phyloP scores from a whole-genome alignment of 2,797 vertebrate genomes.

The Gymnodraco acuticeps region DNA sequence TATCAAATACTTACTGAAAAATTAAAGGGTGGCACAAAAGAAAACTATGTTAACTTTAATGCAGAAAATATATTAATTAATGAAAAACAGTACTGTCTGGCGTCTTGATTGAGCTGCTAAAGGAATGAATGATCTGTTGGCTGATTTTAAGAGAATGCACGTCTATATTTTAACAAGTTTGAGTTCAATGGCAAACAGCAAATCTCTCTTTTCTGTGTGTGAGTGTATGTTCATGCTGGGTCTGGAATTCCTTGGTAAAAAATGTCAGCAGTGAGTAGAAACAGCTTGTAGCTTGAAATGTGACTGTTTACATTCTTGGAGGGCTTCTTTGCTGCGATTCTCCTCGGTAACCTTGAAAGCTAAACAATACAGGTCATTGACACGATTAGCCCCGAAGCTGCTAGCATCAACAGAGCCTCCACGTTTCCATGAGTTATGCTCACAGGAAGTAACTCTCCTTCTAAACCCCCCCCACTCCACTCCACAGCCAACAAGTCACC shows the following conservation, averaged over 20 bases:
- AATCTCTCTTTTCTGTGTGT: slow-evolving; percentile 40
- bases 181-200: slow-evolving; percentile 37
- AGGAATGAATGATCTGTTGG: slow-evolving; percentile 27
- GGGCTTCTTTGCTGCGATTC: slow-evolving; percentile 67
- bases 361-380: slow-evolving; percentile 79
- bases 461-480: slow-evolving; percentile 26
- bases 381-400: slow-evolving; percentile 69
- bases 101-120: slow-evolving; percentile 77
- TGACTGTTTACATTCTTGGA: slow-evolving; percentile 76
- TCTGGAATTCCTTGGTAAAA: slow-evolving; percentile 59
- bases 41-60: slow-evolving; percentile 99
- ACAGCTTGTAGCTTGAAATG: slow-evolving; percentile 62
- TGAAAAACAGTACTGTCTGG: slow-evolving; percentile 84
- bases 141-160: slow-evolving; percentile 19
- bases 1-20: slow-evolving; percentile 97
- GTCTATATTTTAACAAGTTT: slow-evolving; percentile 24
- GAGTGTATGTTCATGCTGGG: slow-evolving; percentile 33
- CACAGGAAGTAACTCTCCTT: slow-evolving; percentile 67
- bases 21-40: slow-evolving; percentile 93
- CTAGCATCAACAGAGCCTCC: slow-evolving; percentile 63
- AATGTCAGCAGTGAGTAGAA: slow-evolving; percentile 52
- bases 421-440: slow-evolving; percentile 63
- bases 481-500: slow-evolving; percentile 66
- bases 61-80: slow-evolving; percentile 99
- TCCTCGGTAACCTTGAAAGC: slow-evolving; percentile 71